A percentile compares a stretch with the other conserved stretches of the same genome.
phyloP scores from a whole-genome alignment of 2,888 invertebrate genomes.

The Trichopoda pennipes region DNA sequence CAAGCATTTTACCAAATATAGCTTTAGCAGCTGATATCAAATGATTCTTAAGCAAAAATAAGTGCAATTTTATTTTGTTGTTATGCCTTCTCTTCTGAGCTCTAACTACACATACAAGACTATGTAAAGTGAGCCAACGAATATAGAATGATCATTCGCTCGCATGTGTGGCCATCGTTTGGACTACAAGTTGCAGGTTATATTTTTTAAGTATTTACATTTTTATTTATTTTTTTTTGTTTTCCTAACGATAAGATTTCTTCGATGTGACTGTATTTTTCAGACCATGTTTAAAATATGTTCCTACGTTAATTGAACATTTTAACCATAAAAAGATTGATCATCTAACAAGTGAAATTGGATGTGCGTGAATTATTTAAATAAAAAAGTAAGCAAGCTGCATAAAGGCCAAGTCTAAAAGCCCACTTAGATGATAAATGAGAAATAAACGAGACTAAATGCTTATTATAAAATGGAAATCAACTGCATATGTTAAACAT shows the following conservation, averaged over 20 bases:
- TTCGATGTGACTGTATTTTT: conserved; percentile 13
- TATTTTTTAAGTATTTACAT: conserved; percentile 33
- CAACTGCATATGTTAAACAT: conserved; percentile 22
- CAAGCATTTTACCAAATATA: conserved; percentile 55
- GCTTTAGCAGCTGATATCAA: conserved; percentile 57
- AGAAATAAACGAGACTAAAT: conserved; percentile 33
- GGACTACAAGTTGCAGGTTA: conserved; percentile 26
- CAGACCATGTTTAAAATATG: conserved; percentile 55
- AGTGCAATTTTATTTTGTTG: conserved; percentile 47
- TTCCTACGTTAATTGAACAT: conserved; percentile 66
- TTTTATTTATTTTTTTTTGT: neutral
- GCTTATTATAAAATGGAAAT: conserved; percentile 4
- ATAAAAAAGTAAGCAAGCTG: conserved; percentile 50
- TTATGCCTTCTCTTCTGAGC: neutral
- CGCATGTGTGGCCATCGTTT: conserved; percentile 49
- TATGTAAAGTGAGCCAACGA: neutral
- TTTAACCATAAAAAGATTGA: conserved; percentile 68
- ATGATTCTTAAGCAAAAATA: conserved; percentile 46
- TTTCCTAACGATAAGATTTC: neutral
- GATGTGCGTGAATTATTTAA: conserved; percentile 65
- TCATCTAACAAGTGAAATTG: conserved; percentile 67
- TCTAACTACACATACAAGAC: neutral
- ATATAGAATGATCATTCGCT: neutral
- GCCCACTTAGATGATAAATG: conserved; percentile 52
- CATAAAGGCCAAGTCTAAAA: conserved; percentile 14